These are phyloP conservation scores for Tetranychus truncatus DNA, from an alignment of 2,888 invertebrate species.

Conservation along the genomic window DNA sequence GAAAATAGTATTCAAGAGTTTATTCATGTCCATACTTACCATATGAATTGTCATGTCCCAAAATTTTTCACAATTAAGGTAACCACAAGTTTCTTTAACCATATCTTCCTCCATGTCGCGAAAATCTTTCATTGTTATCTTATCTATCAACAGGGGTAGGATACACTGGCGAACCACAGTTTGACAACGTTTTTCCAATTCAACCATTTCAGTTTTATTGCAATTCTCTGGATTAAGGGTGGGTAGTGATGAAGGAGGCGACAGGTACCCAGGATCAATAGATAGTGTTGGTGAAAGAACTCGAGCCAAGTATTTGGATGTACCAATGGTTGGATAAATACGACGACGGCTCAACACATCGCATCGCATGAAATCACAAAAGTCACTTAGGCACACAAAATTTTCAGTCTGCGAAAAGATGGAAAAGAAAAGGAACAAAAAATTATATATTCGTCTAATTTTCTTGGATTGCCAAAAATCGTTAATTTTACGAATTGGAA, in stretches of 20 bases:
- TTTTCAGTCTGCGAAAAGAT: constrained; percentile 39
- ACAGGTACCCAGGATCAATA: no score
- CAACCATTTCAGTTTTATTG: constrained; percentile 31
- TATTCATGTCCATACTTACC: constrained; percentile 31
- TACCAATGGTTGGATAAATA: no score
- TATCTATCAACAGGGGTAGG: constrained; percentile 50
- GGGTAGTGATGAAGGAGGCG: neutral
- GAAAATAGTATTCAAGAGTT: constrained; percentile 13
- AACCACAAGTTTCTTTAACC: constrained; percentile 75
- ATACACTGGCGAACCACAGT: constrained; percentile 61
- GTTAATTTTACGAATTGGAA: no score
- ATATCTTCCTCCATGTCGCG: constrained; percentile 73
- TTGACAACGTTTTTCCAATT: constrained; percentile 32
- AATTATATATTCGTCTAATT: no score
- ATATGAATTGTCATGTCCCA: constrained; percentile 38
- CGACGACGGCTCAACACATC: constrained; percentile 44
- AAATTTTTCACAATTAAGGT: constrained; percentile 72
- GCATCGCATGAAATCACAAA: constrained; percentile 88
- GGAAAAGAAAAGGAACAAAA: neutral
- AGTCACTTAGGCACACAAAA: constrained; percentile 76
- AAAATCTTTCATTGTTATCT: constrained; percentile 61
- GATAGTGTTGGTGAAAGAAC: no score
- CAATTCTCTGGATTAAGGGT: constrained; percentile 25
- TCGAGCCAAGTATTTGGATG: no score
- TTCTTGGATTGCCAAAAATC: no score